Base-by-base conservation (phyloP, 2,113 vertebrate genomes). In the Ibidorhyncha struthersii region DNA sequence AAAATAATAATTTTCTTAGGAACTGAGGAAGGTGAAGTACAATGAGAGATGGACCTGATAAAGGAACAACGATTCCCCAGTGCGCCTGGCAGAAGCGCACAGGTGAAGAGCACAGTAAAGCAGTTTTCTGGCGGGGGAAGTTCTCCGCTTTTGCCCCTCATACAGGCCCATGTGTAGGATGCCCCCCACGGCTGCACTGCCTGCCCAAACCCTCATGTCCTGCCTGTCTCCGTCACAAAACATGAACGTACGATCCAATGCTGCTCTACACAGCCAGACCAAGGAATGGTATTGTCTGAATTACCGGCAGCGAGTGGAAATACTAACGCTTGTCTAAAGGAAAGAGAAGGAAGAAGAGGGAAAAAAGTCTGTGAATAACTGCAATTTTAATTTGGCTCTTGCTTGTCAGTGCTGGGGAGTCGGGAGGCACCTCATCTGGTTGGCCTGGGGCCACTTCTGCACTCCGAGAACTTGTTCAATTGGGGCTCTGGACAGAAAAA, bases 1-100 rank as follows among this genome's bases (percentile, higher is more conserved):
- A 96, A 96, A 97, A 96, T 71, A 96, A 88, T 87, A 91, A 87
- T 95, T 96, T 95, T 87, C 86, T 72, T 69, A 43, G 4, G 87
- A 73, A 85, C 70, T 73, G 96, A 30, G 90, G 72, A 85, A 80
- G 89, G 89, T 62, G 2, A 86, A 92, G 70, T 7, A 65, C 78
- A 55, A 72, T 7, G 78, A 95, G 59, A 83, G 91, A 97, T 73
- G 78, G 87, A n/a, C 25, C 43, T 5, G 91, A 91, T 82, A 67
- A 78, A 83, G 76, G 78, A 77, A 25, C 9, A 38, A 3, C 2
- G 15, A 55, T 40, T 67, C 94, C 66, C 70, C 62, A 12, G 58
- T 4, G 20, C 14, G 43, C 87, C 67, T 56, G 85, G 79, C 55
- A 82, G 83, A 6, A 62, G 32, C 0, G 23, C 47, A 0, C 1